Evolutionary conservation across 2,888 invertebrate species (phyloP).

Genomic region (Cheiracanthium punctorium): DNA sequence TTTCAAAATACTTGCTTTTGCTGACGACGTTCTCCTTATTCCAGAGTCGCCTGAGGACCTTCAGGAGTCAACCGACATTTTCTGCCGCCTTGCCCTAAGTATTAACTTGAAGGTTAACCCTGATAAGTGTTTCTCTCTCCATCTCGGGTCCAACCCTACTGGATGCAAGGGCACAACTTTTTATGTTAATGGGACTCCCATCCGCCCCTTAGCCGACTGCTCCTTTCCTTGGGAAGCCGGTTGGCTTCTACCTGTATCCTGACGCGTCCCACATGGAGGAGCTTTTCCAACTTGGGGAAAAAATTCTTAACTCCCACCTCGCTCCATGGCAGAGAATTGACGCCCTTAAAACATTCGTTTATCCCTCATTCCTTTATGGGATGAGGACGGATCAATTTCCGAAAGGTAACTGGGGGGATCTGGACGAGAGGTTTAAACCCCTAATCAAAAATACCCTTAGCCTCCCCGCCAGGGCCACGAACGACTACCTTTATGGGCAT

Average conservation of each 20-base stretch:
- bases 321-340: neutral
- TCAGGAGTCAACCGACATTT: neutral
- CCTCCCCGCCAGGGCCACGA: neutral
- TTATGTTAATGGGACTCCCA: neutral
- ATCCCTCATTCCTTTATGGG: neutral
- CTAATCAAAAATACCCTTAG: neutral
- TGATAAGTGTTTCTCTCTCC: neutral
- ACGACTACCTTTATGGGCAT: neutral
- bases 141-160: neutral
- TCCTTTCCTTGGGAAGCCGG: neutral
- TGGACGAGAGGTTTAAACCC: neutral
- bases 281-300: neutral
- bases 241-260: neutral
- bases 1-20: neutral
- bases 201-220: neutral
- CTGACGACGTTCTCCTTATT: neutral
- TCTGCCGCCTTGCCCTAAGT: neutral
- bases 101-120: neutral
- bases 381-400: neutral
- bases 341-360: neutral
- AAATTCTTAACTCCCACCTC: neutral
- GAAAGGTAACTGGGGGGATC: neutral
- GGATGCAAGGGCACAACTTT: neutral
- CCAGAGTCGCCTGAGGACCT: neutral
- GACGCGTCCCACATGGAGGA: neutral